These are phyloP conservation scores for Mythimna loreyi DNA, from an alignment of 2,888 invertebrate species.

Conservation along the genomic window DNA sequence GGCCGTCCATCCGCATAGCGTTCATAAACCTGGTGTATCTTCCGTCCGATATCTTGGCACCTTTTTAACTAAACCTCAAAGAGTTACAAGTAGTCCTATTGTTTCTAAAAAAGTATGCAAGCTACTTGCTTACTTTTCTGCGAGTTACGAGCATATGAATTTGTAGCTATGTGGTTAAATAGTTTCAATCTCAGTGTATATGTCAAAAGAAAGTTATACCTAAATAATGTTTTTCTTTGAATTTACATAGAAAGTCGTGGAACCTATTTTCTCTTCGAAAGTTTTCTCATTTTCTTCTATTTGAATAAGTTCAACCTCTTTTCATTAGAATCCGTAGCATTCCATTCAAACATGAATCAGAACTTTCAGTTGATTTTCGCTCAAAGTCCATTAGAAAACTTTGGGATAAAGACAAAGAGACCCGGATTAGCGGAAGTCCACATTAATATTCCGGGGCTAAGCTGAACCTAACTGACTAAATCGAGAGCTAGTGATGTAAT, in stretches of 20 bases:
- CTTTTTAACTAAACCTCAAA: too few species aligned
- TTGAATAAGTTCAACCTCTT: constrained; percentile 23
- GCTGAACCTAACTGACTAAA: constrained; percentile 51
- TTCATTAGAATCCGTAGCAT: constrained; percentile 26
- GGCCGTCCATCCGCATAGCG: too few species aligned
- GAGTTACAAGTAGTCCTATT: too few species aligned
- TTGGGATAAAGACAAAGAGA: constrained; percentile 20
- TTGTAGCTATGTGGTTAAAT: neutral
- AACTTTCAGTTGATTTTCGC: constrained; percentile 23
- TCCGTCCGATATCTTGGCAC: too few species aligned
- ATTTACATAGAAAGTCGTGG: neutral
- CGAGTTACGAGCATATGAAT: too few species aligned
- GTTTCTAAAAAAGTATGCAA: too few species aligned
- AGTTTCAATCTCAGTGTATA: neutral
- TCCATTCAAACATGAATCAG: constrained; percentile 22
- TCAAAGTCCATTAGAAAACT: constrained; percentile 33
- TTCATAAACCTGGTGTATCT: too few species aligned
- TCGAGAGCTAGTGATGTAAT: constrained; percentile 50
- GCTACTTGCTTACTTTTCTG: too few species aligned
- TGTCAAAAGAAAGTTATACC: neutral
- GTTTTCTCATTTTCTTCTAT: constrained; percentile 34
- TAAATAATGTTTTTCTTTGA: neutral
- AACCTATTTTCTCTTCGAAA: constrained; percentile 7
- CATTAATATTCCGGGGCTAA: constrained; percentile 52
- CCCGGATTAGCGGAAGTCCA: constrained; percentile 12